phyloP scores from a whole-genome alignment of 2,797 vertebrate species.

The Sandelia bainsii region DNA sequence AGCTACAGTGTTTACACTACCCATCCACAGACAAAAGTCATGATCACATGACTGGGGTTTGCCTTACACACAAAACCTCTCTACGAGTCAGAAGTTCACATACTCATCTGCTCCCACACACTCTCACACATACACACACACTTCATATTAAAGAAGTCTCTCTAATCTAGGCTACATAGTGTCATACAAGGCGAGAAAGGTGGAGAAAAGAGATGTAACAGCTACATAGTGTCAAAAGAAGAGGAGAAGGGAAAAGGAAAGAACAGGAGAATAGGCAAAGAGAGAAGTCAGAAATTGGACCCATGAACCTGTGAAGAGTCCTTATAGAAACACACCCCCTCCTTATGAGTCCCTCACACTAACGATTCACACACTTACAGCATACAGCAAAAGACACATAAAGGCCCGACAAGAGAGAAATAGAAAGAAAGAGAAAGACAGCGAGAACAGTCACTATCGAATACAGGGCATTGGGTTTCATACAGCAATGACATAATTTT shows the following conservation, averaged over 20 bases:
- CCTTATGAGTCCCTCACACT: slow-evolving; percentile 69
- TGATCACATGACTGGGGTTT: slow-evolving; percentile 67
- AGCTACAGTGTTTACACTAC: slow-evolving; percentile 81
- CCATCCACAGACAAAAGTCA: slow-evolving; percentile 70
- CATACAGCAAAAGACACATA: slow-evolving; percentile 79
- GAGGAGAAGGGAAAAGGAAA: slow-evolving; percentile 44
- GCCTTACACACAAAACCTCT: slow-evolving; percentile 52
- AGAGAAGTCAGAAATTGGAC: slow-evolving; percentile 79
- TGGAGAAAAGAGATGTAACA: slow-evolving; percentile 71
- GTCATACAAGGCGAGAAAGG: slow-evolving; percentile 79
- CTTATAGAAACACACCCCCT: slow-evolving; percentile 67
- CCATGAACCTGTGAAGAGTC: slow-evolving; percentile 81
- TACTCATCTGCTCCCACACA: slow-evolving; percentile 29
- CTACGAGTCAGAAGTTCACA: slow-evolving; percentile 40
- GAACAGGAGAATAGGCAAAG: slow-evolving; percentile 62
- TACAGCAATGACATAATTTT: slow-evolving; percentile 86
- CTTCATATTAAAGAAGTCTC: slow-evolving; percentile 75
- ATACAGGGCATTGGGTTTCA: slow-evolving; percentile 86
- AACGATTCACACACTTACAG: slow-evolving; percentile 73
- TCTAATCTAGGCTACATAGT: slow-evolving; percentile 82
- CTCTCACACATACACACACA: slow-evolving; percentile 32
- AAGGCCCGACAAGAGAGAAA: slow-evolving; percentile 79
- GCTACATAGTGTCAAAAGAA: slow-evolving; percentile 79
- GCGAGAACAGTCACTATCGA: slow-evolving; percentile 86
- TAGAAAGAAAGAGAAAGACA: slow-evolving; percentile 67